Conservation (phyloP, 2,888 invertebrate genomes). For the Prionchulus punctatus region DNA sequence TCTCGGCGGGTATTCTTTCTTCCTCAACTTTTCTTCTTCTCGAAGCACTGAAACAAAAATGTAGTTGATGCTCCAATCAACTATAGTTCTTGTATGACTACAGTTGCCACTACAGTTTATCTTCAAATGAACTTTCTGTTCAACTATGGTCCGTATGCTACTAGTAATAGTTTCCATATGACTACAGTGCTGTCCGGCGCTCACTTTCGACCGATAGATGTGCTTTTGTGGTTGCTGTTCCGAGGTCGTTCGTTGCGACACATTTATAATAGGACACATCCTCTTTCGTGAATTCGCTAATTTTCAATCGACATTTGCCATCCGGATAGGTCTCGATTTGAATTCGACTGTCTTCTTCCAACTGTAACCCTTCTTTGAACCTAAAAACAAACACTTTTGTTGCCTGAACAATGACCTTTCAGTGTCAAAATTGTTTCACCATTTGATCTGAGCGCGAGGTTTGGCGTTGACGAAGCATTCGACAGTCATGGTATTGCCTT, state of each 20-base stretch:
- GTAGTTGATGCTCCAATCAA: no score
- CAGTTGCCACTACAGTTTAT: no score
- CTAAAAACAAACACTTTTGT: no score
- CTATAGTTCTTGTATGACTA: no score
- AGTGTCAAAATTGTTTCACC: constrained; percentile 4
- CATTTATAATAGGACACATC: constrained; percentile 41
- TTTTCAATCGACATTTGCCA: constrained; percentile 26
- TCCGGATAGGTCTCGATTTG: constrained; percentile 25
- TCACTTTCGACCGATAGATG: constrained; percentile 7
- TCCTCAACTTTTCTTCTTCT: constrained; percentile 17
- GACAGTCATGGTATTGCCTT: constrained; percentile 22
- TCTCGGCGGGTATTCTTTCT: constrained; percentile 23
- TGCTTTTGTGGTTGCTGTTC: constrained; percentile 34
- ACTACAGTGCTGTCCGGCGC: neutral
- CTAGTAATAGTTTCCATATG: neutral
- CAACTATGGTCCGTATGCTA: no score
- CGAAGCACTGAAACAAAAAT: constrained; percentile 1
- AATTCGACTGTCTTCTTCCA: constrained; percentile 16
- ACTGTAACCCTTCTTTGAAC: constrained; percentile 53
- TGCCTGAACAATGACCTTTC: no score
- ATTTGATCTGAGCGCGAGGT: constrained; percentile 16
- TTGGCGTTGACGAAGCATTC: constrained; percentile 32
- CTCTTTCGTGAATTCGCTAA: constrained; percentile 16
- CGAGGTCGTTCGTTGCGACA: constrained; percentile 64
- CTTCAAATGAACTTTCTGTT: no score